Percentiles rank a stretch among this genome's conserved stretches.
These are phyloP conservation scores for Natrix natrix DNA, from an alignment of 2,797 vertebrate species.

Conservation along the genomic window DNA sequence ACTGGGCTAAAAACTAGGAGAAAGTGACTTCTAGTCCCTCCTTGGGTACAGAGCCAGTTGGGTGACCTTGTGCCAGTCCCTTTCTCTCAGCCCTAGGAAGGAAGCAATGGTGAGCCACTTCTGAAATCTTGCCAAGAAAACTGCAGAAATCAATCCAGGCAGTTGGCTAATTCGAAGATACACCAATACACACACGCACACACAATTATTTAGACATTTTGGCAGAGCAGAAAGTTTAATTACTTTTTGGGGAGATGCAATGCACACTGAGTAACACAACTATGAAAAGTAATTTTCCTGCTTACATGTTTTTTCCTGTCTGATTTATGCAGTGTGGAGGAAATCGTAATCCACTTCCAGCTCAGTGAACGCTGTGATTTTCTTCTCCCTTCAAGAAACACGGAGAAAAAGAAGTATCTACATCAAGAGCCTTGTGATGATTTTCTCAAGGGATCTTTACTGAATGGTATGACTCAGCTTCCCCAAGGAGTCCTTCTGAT, in stretches of 20 bases:
- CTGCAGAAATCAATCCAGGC: neutral
- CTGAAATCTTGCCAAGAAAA: neutral
- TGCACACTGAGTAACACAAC: neutral
- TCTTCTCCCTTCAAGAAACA: neutral
- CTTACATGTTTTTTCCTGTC: neutral
- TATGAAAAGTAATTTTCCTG: neutral
- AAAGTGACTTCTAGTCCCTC: neutral
- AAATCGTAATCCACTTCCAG: neutral
- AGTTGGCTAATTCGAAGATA: neutral
- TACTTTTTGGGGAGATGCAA: neutral
- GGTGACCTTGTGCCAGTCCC: neutral
- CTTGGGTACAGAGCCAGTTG: neutral
- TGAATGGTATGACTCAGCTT: neutral
- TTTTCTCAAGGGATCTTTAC: neutral
- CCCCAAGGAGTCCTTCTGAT: neutral
- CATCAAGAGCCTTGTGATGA: neutral
- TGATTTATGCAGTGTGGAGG: neutral
- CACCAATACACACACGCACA: neutral
- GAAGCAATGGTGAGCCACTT: neutral
- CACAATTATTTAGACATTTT: neutral
- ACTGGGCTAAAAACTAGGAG: neutral
- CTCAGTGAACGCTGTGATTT: neutral
- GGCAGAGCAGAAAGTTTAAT: neutral
- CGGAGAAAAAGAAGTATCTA: neutral
- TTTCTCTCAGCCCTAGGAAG: neutral